These are phyloP conservation scores for Nomia melanderi DNA, from an alignment of 1,140 invertebrate species.

Conservation along the genomic window DNA sequence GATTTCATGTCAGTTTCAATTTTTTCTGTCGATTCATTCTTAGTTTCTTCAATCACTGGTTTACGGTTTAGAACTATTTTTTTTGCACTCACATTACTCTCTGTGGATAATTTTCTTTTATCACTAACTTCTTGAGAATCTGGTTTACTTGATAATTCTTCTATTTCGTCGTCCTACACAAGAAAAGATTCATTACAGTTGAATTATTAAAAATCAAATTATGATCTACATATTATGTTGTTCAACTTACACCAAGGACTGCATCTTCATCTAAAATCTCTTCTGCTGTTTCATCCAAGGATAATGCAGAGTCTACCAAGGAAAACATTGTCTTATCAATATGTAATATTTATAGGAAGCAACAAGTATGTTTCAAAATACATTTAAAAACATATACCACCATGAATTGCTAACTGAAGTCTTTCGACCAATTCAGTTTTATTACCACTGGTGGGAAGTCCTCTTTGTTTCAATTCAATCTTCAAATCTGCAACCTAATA, in stretches of 20 bases:
- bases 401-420: constrained; percentile 85
- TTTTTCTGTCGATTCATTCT: constrained; percentile 65
- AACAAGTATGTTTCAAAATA: not conserved
- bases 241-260: constrained; percentile 79
- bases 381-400: constrained; percentile 68
- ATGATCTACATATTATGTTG: not conserved
- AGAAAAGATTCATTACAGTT: not conserved
- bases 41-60: constrained; percentile 80
- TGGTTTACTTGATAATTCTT: constrained; percentile 74
- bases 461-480: constrained; percentile 89
- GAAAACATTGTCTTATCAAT: constrained; percentile 42
- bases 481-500: constrained; percentile 84
- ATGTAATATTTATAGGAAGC: not conserved
- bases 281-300: constrained; percentile 78
- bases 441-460: constrained; percentile 87
- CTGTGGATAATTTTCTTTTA: constrained; percentile 73
- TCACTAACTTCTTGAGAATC: constrained; percentile 72
- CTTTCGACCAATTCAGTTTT: constrained; percentile 90
- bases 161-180: constrained; percentile 78
- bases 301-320: constrained; percentile 74
- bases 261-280: constrained; percentile 81
- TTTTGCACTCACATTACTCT: constrained; percentile 76
- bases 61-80: constrained; percentile 87
- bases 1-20: constrained; percentile 61
- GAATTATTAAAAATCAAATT: not conserved